Base-by-base conservation (phyloP, 2,113 vertebrate genomes). In the Aspiorhynchus laticeps region DNA sequence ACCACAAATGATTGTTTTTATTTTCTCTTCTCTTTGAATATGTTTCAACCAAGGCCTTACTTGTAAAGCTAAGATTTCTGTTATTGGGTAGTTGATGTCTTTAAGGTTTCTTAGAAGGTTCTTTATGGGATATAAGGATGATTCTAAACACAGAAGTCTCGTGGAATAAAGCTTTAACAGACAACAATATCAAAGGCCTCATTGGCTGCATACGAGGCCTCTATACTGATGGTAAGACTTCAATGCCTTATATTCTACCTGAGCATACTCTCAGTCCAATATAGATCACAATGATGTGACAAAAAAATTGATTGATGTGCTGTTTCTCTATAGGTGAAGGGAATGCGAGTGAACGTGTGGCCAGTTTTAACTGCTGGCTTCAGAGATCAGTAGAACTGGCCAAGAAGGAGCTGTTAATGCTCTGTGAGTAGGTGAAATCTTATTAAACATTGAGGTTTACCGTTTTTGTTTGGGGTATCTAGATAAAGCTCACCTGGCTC, bases 381-480 rank as follows among this genome's bases (percentile, higher is more conserved):
- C 90, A 91, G 87, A 88, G 85, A 78, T 91, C 87, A 5, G 87
- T 88, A 78, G 92, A 92, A 77, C 88, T 90, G 41, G 79, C 87
- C 33, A 92, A 92, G 86, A 93, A 92, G 84, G 91, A 93, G 74
- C 53, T 94, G 31, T 69, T 93, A 56, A 91, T 84, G 21, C 53
- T 94, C 4, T 93, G 92, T 92, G 86, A 91, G 92, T 87, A 77
- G 2, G 9, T 41, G 9, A 41, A 73, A 73, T 73, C 69, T 73
- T 73, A 73, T 73, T 73, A 73, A 24, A 73, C 36, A n/a, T 5
- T 73, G 69, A 73, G 21, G 69, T 41, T 73, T 73, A 73, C 69
- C 7, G 4, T 24, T 73, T 73, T 38, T 38, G 33, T 38, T 73
- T 73, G 33, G 33, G 19, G 17, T 41, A 21, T 12, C 6, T 4